A percentile compares a stretch with the other conserved stretches of the same genome.
Conservation (phyloP, 2,113 vertebrate genomes). For the Silurus meridionalis region DNA sequence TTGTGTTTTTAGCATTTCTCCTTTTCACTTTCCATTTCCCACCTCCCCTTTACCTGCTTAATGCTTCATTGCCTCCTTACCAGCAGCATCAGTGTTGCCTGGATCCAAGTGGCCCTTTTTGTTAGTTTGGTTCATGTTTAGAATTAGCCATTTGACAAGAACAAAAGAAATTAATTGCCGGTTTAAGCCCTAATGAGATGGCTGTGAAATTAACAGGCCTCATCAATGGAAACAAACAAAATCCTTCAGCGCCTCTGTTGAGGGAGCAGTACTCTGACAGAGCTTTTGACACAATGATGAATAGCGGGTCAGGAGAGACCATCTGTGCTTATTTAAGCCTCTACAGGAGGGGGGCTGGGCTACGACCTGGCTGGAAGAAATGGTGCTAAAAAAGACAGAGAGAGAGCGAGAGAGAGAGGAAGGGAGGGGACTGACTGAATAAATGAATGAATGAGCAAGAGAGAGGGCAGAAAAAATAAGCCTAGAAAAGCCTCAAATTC, state of each 20-base stretch:
- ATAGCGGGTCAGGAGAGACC: conserved; percentile 85
- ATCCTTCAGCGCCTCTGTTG: conserved; percentile 82
- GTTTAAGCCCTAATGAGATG: conserved; percentile 96
- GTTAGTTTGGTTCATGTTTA: conserved; percentile 82
- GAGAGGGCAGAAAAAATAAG: conserved; percentile 41
- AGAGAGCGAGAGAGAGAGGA: conserved; percentile 38
- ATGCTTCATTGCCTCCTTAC: conserved; percentile 58
- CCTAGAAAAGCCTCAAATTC: conserved; percentile 70
- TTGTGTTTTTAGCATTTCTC: conserved; percentile 35
- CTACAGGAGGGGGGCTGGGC: conserved; percentile 66
- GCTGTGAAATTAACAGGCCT: conserved; percentile 89
- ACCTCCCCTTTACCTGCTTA: conserved; percentile 65
- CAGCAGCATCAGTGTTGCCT: conserved; percentile 60
- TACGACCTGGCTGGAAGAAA: conserved; percentile 65
- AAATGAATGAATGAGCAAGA: conserved; percentile 47
- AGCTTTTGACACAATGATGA: conserved; percentile 83
- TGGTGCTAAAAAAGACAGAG: conserved; percentile 66
- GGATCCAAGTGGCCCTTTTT: conserved; percentile 66
- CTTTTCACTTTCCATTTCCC: conserved; percentile 54
- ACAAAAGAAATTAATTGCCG: conserved; percentile 98
- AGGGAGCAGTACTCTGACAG: conserved; percentile 79
- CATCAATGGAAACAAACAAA: conserved; percentile 94
- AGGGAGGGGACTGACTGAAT: conserved; percentile 53
- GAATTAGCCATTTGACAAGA: conserved; percentile 93
- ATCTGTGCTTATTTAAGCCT: conserved; percentile 85